Evolutionary conservation across 2,113 vertebrate species (phyloP).

Genomic region (Bos indicus): DNA sequence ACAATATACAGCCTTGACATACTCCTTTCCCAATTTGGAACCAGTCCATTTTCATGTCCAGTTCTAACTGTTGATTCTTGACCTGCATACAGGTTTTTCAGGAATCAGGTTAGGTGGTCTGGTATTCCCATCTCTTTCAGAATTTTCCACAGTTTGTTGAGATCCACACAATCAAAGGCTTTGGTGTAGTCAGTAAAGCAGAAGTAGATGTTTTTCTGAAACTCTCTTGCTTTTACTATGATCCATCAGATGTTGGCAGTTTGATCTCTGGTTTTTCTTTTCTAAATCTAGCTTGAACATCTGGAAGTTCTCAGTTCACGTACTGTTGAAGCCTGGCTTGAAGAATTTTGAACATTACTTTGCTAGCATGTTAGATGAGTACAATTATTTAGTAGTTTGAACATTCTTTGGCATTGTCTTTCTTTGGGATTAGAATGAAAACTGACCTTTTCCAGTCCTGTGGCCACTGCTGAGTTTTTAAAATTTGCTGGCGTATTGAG

Average conservation of each 20-base stretch:
- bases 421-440: background rate
- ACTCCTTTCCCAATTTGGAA: background rate
- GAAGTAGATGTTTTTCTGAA: background rate
- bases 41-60: background rate
- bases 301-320: accelerated
- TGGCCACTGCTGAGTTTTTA: background rate
- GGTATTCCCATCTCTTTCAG: background rate
- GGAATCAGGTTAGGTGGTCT: background rate
- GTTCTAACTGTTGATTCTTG: background rate
- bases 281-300: background rate
- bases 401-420: background rate
- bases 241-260: background rate
- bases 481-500: background rate
- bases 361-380: background rate
- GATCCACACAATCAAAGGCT: background rate
- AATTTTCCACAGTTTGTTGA: background rate
- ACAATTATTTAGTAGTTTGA: background rate
- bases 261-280: background rate
- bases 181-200: background rate
- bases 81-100: background rate
- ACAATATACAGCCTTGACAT: background rate
- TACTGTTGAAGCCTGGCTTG: background rate
- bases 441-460: background rate
- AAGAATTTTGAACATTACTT: background rate
- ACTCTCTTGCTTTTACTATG: background rate